Evolutionary conservation across 2,113 vertebrate species (phyloP).

Genomic region (Redunca redunca): DNA sequence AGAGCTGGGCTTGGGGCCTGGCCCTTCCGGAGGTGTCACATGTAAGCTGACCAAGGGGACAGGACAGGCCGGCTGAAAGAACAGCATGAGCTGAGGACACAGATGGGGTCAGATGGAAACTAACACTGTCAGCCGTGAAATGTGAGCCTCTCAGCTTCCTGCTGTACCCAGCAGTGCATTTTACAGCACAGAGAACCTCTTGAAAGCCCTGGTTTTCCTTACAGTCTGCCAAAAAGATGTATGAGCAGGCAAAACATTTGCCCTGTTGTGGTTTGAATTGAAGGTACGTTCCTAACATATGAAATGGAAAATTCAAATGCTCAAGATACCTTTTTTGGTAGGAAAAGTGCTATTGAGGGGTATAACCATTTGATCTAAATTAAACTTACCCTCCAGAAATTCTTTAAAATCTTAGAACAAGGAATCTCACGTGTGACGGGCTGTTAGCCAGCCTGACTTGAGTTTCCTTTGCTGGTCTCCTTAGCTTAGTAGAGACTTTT

Average conservation of each 20-base stretch:
- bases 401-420: background rate
- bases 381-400: background rate
- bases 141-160: background rate
- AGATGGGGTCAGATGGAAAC: background rate
- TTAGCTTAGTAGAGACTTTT: background rate
- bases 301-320: slow-evolving; percentile 10
- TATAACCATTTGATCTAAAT: background rate
- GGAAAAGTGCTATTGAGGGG: background rate
- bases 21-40: background rate
- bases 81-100: background rate
- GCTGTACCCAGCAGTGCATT: background rate
- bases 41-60: background rate
- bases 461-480: background rate
- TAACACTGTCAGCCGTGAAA: background rate
- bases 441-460: background rate
- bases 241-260: background rate
- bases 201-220: background rate
- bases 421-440: background rate
- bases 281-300: background rate
- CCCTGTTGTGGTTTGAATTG: slow-evolving; percentile 16
- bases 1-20: background rate
- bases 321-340: background rate
- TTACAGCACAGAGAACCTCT: background rate
- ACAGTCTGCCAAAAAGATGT: background rate
- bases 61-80: background rate